Evolutionary conservation across 2,797 vertebrate genomes (phyloP).

Genomic region (Sarcophilus harrisii): DNA sequence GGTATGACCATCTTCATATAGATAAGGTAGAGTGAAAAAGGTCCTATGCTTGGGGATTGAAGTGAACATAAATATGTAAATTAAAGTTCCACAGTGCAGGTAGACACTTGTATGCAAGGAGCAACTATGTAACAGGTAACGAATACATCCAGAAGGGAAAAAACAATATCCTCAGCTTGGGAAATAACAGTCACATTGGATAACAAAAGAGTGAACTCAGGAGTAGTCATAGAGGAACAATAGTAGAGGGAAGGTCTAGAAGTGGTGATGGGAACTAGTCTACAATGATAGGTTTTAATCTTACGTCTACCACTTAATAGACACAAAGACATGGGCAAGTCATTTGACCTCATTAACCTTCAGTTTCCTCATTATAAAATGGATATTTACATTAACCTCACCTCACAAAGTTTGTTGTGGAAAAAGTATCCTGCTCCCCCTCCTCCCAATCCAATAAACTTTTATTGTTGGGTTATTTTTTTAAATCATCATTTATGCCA

Average conservation of each 20-base stretch:
- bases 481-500: slow-evolving; percentile 90
- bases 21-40: not conserved
- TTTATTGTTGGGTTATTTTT: not conserved
- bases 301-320: not conserved
- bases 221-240: not conserved
- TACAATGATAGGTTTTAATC: not conserved
- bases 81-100: not conserved
- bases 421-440: too few species aligned
- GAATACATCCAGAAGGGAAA: not conserved
- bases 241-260: not conserved
- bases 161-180: not conserved
- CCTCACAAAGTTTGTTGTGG: not conserved
- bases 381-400: not conserved
- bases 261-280: not conserved
- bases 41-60: not conserved
- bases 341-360: not conserved
- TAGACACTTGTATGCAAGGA: not conserved
- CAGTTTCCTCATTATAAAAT: not conserved
- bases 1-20: not conserved
- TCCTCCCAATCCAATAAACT: too few species aligned
- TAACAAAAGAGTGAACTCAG: not conserved
- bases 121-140: not conserved
- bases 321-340: not conserved
- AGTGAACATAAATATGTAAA: not conserved
- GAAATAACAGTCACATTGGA: too few species aligned